Evolutionary conservation across 37 sponge, comb jelly and placozoan species (phyloP).

Genomic region (Cliona cf. orientalis): DNA sequence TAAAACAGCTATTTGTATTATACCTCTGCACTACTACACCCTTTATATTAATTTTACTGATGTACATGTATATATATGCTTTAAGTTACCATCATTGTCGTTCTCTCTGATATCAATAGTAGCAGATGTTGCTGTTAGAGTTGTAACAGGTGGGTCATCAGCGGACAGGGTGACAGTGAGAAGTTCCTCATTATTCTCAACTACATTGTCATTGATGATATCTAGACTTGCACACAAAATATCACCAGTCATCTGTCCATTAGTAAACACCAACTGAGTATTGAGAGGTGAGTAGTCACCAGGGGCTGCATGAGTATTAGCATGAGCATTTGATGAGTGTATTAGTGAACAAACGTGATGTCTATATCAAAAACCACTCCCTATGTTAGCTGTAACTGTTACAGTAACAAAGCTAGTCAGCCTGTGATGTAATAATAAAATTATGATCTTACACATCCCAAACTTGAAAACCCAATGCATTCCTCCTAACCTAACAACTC

Average conservation of each 20-base stretch:
- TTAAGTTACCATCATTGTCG: slow-evolving; percentile 1
- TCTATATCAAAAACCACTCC: no score
- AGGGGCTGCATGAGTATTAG: not conserved
- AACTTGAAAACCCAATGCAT: no score
- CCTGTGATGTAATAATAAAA: no score
- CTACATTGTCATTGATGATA: not conserved
- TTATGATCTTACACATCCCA: no score
- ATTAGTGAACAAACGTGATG: no score
- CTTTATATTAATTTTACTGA: not conserved
- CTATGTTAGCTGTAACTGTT: no score
- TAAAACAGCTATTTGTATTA: not conserved
- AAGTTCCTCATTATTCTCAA: not conserved
- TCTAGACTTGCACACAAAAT: not conserved
- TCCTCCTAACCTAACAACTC: no score
- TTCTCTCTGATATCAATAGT: not conserved
- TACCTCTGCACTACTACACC: not conserved
- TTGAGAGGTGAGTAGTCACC: not conserved
- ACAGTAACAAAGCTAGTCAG: no score
- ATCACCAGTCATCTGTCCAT: not conserved
- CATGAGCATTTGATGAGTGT: no score
- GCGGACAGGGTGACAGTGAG: not conserved
- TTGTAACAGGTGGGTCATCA: not conserved
- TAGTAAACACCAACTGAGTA: no score
- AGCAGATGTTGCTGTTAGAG: not conserved
- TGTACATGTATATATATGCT: not conserved